A percentile compares a stretch with the other conserved stretches of the same genome.
These are phyloP conservation scores for Drosophila trapezifrons DNA, from an alignment of 1,140 invertebrate genomes.

Conservation along the genomic window DNA sequence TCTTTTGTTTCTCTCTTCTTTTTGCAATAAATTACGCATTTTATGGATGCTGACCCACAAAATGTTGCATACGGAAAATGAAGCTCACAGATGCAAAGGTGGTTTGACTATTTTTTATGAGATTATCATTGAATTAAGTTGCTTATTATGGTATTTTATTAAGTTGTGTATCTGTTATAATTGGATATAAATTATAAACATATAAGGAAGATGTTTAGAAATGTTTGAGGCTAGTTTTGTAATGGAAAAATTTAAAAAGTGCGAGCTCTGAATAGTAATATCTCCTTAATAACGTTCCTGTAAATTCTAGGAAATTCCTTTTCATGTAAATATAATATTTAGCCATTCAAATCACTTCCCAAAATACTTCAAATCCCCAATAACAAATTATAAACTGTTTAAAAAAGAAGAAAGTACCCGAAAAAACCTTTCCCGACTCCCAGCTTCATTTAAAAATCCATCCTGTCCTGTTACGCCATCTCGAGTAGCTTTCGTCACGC, in stretches of 20 bases:
- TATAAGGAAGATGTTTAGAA: not conserved
- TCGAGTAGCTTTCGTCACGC: constrained; percentile 29
- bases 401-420: not conserved
- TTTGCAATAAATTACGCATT: constrained; percentile 57
- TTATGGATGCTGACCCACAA: constrained; percentile 42
- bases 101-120: not conserved
- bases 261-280: not conserved
- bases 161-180: not conserved
- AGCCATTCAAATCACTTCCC: not conserved
- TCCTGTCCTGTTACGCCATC: constrained; percentile 4
- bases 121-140: not conserved
- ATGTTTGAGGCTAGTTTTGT: not conserved
- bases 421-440: not conserved
- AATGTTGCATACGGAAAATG: constrained; percentile 1
- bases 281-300: not conserved
- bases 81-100: not conserved
- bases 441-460: constrained; percentile 10
- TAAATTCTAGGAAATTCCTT: not conserved
- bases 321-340: not conserved
- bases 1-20: constrained; percentile 30
- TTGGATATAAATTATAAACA: not conserved
- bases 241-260: not conserved
- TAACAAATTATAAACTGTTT: not conserved
- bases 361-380: not conserved
- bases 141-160: not conserved